Base-by-base conservation (phyloP, 2,797 vertebrate genomes). In the Rhynchotus rufescens region DNA sequence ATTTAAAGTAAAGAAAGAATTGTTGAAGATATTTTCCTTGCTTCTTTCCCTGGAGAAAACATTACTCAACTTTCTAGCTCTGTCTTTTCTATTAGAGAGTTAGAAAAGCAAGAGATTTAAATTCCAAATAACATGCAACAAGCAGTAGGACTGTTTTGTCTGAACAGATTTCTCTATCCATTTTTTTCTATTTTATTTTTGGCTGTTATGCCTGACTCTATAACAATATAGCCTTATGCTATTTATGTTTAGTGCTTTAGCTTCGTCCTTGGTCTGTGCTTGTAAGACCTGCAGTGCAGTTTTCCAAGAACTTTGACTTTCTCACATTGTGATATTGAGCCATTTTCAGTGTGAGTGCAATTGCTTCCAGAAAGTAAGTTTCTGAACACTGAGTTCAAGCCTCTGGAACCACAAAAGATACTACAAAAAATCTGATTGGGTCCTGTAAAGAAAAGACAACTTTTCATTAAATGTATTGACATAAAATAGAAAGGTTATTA, bases 101-200 rank as follows among this genome's bases (percentile, higher is more conserved):
- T 69, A 89, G 85, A 93, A 86, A 38, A 86, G 66, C 4, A 60
- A 21, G 42, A 60, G 19, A 52, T 80, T 85, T 80, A n/a, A 30
- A 62, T 34, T 80, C 32, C 45, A 93, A 72, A 78, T 78, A 77
- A 54, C 4, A 44, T 25, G 10, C 20, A 71, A 10, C 16, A 13
- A 72, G 71, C 23, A 15, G 45, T 10, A 84, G 12, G 23, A n/a
- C 21, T 82, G 34, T 32, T 45, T 81, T 44, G 12, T 52, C 45
- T 74, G 61, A 83, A 78, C 5, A 89, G 5, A 72, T 54, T 85
- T 80, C 21, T 57, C 49, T 68, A 10, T 61, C 30, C 45, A 36
- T 42, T 15, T 15, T 42, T 13, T 42, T 5, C 15, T 42, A 15
- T 15, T 42, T 42, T 42, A 36, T 52, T 61, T 80, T 80, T 61